A percentile compares a stretch with the other conserved stretches of the same genome.
phyloP scores from a whole-genome alignment of 2,113 vertebrate genomes.

The Cyphomyrus plagiostoma region DNA sequence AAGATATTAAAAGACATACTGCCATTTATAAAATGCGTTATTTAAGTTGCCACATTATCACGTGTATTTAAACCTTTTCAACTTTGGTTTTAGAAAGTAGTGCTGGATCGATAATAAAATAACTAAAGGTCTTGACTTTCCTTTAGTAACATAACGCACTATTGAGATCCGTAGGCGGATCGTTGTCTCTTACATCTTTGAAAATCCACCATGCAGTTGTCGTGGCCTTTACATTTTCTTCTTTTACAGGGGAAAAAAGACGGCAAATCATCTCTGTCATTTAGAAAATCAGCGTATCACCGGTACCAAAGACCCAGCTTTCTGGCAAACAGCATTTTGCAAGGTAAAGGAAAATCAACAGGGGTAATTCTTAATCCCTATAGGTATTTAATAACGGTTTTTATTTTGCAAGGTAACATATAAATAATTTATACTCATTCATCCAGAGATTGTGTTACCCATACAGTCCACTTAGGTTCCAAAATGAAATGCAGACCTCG shows the following conservation, averaged over 20 bases:
- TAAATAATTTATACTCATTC: not conserved
- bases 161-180: not conserved
- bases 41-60: not conserved
- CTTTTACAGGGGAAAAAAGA: slow-evolving; percentile 57
- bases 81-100: not conserved
- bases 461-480: not conserved
- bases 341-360: slow-evolving; percentile 47
- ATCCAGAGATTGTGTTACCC: not conserved
- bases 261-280: slow-evolving; percentile 44
- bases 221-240: slow-evolving; percentile 28
- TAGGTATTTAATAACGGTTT: not conserved
- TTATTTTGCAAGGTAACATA: not conserved
- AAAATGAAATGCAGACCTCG: not conserved
- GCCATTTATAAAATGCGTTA: not conserved
- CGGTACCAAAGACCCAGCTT: slow-evolving; percentile 52
- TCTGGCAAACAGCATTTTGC: slow-evolving; percentile 57
- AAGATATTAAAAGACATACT: not conserved
- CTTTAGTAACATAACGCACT: not conserved
- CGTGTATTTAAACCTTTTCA: not conserved
- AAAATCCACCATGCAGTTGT: not conserved
- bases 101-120: not conserved
- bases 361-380: not conserved
- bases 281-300: slow-evolving; percentile 55
- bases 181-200: not conserved
- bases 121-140: not conserved